These are phyloP conservation scores for Neodontobutis hainanensis DNA, from an alignment of 2,113 vertebrate species.

Conservation along the genomic window DNA sequence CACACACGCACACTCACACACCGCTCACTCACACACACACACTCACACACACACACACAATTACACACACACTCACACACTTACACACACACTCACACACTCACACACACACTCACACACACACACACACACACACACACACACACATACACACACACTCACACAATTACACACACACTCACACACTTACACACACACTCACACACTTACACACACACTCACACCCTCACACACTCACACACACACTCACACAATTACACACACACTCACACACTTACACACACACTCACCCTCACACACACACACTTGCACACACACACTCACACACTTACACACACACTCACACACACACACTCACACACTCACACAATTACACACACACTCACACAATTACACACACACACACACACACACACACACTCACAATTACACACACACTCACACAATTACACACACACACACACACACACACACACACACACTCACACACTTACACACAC, in stretches of 20 bases:
- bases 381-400: no score
- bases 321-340: slow-evolving; percentile 10
- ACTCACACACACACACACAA: slow-evolving; percentile 5
- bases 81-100: no score
- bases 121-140: slow-evolving; percentile 11
- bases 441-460: slow-evolving; percentile 16
- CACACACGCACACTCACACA: slow-evolving; percentile 4
- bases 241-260: slow-evolving; percentile 3
- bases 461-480: slow-evolving; percentile 11
- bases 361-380: no score
- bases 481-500: slow-evolving; percentile 1
- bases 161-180: slow-evolving; percentile 12
- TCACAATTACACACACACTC: no score
- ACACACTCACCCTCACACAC: no score
- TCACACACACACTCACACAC: slow-evolving; percentile 2
- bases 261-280: slow-evolving; percentile 14
- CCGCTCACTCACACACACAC: slow-evolving; percentile 14
- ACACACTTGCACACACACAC: not conserved
- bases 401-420: slow-evolving; percentile 9
- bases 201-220: no score
- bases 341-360: slow-evolving; percentile 12
- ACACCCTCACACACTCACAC: not conserved
- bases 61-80: no score
- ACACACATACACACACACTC: slow-evolving; percentile 1
- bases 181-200: slow-evolving; percentile 7